Base-by-base conservation (phyloP, 1,140 invertebrate species). In the Drosophila rufa region DNA sequence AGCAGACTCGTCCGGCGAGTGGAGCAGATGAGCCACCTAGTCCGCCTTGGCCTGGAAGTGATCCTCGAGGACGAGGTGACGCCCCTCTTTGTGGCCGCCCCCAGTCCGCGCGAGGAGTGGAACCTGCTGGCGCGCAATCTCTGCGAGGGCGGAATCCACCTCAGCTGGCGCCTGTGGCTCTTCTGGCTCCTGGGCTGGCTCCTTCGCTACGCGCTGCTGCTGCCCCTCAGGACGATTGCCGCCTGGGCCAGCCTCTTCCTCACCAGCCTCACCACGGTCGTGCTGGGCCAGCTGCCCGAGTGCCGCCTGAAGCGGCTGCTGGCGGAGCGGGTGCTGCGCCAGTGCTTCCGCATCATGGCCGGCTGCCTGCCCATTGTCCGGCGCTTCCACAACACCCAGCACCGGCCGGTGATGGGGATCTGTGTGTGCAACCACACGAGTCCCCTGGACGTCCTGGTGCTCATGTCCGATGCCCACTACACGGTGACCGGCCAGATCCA, bases 41-140 rank as follows among this genome's bases (percentile, higher is more conserved):
- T 89, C 5, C 9, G 59, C 5, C 42, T 43, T 11, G 80, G 77
- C 1, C 5, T 87, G 43, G 60, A 56, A 7, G 27, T 83, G 33
- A 62, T 87, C 14, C 33, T 87, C n/a, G 84, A 89, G 43, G 84
- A 87, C n/a, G 77, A 89, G 11, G 84, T 89, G 11, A 89, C 77
- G 1, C 53, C 77, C 0, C 55, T 78, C 0, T 89, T 87, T 25
- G 77, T 77, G 8, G 66, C 82, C 5, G 62, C 79, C 0, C 58
- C 40, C 0, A n/a, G 51, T 1, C 61, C 68, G 0, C 7, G 22
- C 0, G 73, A 48, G 0, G 50, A 80, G 17, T 87, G 84, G 84
- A 87, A 87, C 25, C 51, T 87, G 25, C 58, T 87, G 9, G 80
- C 84, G 0, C 77, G 84, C 4, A 83, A 80, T 27, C 47, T 89